Evolutionary conservation across 2,113 vertebrate species (phyloP).

Genomic region (Phalacrocorax pelagicus): DNA sequence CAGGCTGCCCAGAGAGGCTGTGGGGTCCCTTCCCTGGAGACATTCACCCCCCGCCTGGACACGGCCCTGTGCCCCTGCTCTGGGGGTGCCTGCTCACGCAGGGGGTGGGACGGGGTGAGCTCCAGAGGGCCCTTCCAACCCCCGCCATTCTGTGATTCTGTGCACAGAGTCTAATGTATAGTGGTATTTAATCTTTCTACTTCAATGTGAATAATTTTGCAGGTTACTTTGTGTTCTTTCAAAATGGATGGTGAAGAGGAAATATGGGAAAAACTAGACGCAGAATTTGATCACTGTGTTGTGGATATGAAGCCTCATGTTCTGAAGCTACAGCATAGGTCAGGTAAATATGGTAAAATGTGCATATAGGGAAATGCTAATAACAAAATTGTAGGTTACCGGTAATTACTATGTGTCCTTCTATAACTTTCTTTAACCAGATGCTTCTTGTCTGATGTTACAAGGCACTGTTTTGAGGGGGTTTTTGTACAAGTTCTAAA

Average conservation of each 20-base stretch:
- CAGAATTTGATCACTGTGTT: constrained; percentile 86
- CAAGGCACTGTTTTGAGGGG: neutral
- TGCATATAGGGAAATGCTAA: neutral
- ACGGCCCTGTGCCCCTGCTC: too few relatives aligned
- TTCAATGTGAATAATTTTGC: neutral
- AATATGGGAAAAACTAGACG: constrained; percentile 82
- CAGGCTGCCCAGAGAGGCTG: too few relatives aligned
- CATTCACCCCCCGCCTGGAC: too few relatives aligned
- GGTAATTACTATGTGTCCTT: neutral
- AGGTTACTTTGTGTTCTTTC: neutral
- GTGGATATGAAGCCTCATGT: constrained; percentile 92
- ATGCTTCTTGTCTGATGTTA: neutral
- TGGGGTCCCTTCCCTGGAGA: too few relatives aligned
- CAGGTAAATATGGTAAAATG: constrained; percentile 75
- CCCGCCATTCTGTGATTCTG: too few relatives aligned
- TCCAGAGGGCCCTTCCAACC: too few relatives aligned
- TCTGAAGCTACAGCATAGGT: constrained; percentile 79
- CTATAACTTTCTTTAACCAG: neutral
- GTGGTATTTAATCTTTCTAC: neutral
- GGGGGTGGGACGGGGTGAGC: too few relatives aligned
- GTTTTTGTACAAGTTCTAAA: neutral
- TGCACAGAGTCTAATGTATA: too few relatives aligned
- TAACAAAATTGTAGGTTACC: neutral
- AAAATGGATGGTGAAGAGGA: constrained; percentile 81
- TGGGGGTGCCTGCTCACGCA: too few relatives aligned